A percentile compares a stretch with the other conserved stretches of the same genome.
Evolutionary conservation across 1,140 invertebrate genomes (phyloP).

Genomic region (Bombus pascuorum): DNA sequence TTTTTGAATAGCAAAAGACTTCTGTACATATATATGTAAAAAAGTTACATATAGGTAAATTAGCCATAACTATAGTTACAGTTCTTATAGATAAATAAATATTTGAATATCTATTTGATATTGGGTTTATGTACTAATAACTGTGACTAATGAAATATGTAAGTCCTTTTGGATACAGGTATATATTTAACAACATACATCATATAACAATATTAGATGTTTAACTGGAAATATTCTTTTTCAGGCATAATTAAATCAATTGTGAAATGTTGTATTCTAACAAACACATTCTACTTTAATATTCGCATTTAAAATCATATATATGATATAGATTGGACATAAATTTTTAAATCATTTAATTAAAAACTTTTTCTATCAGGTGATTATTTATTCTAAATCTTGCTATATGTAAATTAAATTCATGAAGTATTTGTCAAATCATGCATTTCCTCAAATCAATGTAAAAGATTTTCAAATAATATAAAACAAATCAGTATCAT

Average conservation of each 20-base stretch:
- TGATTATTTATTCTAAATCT: not conserved
- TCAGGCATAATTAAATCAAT: constrained; percentile 10
- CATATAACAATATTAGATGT: constrained; percentile 39
- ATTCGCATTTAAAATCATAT: not conserved
- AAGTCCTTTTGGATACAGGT: constrained; percentile 31
- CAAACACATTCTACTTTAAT: not conserved
- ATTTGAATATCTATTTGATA: constrained; percentile 46
- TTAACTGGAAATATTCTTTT: constrained; percentile 30
- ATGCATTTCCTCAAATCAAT: constrained; percentile 37
- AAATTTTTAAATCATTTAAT: not conserved
- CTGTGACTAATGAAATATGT: constrained; percentile 9
- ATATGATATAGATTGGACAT: constrained; percentile 4
- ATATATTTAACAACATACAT: constrained; percentile 27
- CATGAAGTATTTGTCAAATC: constrained; percentile 7
- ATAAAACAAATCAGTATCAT: constrained; percentile 32
- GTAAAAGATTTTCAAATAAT: constrained; percentile 14
- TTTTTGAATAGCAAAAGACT: constrained; percentile 60
- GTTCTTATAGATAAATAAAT: constrained; percentile 20
- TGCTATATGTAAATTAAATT: constrained; percentile 8
- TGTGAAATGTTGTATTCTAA: not conserved
- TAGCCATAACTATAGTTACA: constrained; percentile 25
- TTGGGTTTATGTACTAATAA: constrained; percentile 50
- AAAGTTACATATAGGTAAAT: constrained; percentile 27
- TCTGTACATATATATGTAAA: constrained; percentile 64
- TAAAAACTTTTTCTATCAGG: not conserved